These are phyloP conservation scores for Drosophila navojoa DNA, from an alignment of 1,140 invertebrate species.

Conservation along the genomic window DNA sequence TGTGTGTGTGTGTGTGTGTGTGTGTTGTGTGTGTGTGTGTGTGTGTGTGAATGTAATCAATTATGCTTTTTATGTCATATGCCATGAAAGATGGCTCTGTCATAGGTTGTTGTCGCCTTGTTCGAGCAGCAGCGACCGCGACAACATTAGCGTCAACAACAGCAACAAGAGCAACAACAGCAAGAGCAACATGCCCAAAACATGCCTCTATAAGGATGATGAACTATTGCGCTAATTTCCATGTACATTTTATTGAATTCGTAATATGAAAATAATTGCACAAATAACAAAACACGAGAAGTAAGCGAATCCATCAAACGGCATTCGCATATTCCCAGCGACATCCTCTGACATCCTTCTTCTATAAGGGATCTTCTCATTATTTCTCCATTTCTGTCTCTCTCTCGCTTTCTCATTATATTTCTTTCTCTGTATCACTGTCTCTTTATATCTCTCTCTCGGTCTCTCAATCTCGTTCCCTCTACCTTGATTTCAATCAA, in stretches of 20 bases:
- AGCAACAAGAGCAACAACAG: conserved; percentile 3
- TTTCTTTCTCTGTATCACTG: too few species aligned
- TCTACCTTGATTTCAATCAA: too few species aligned
- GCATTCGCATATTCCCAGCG: background rate
- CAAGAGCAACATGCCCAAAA: background rate
- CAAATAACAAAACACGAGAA: background rate
- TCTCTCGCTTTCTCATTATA: too few species aligned
- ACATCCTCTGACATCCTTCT: too few species aligned
- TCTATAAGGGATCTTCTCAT: too few species aligned
- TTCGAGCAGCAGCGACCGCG: conserved; percentile 4
- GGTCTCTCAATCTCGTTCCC: too few species aligned
- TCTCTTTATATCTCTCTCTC: too few species aligned
- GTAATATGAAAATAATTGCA: conserved; percentile 18
- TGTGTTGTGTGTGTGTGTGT: conserved; percentile 1
- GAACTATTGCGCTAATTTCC: background rate
- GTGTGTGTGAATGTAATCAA: conserved; percentile 56
- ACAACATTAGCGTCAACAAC: conserved; percentile 5
- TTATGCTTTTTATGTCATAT: conserved; percentile 74
- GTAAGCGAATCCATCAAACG: background rate
- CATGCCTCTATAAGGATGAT: background rate
- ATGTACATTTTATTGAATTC: conserved; percentile 18
- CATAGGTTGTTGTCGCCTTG: conserved; percentile 17
- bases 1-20: too few species aligned
- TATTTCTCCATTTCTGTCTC: too few species aligned
- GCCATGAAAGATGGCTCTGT: conserved; percentile 41